A percentile compares a stretch with the other conserved stretches of the same genome.
Evolutionary conservation across 2,113 vertebrate genomes (phyloP).

Genomic region (Catagonus wagneri): DNA sequence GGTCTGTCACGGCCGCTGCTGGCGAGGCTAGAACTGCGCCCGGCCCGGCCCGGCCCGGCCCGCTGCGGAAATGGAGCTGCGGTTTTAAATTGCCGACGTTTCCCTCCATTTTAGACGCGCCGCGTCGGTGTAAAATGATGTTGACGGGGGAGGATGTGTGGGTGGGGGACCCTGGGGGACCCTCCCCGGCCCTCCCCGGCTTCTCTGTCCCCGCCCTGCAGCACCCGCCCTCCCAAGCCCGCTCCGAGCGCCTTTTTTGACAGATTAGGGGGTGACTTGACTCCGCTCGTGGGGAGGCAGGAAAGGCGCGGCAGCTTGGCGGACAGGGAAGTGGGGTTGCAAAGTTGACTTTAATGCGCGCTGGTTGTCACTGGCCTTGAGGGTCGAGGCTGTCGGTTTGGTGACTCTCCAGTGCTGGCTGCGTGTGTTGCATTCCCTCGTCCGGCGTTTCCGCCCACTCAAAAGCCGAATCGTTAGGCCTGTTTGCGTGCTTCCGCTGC

Average conservation of each 20-base stretch:
- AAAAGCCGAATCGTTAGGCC: not conserved
- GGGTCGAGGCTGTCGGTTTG: not conserved
- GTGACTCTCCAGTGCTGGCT: not conserved
- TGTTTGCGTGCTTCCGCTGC: not conserved
- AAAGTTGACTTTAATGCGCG: not conserved
- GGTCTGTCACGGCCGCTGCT: not conserved
- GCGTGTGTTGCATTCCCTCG: not conserved
- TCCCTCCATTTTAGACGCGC: slow-evolving; percentile 82
- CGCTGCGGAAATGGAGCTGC: not conserved
- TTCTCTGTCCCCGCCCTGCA: slow-evolving; percentile 39
- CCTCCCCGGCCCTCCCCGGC: too few species aligned
- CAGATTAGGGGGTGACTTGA: not conserved
- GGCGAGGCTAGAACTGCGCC: not conserved
- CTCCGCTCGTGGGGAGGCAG: not conserved
- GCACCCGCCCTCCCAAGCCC: not conserved
- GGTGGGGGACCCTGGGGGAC: not conserved
- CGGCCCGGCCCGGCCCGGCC: too few species aligned
- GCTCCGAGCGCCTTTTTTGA: not conserved
- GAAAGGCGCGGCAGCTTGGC: not conserved
- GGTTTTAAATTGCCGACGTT: slow-evolving; percentile 70
- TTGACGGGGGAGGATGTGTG: not conserved
- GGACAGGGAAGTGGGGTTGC: not conserved
- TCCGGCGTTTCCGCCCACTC: not conserved
- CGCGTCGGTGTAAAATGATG: not conserved
- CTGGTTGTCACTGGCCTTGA: not conserved